A percentile compares a stretch with the other conserved stretches of the same genome.
These are phyloP conservation scores for Anthrax anthrax DNA, from an alignment of 2,888 invertebrate genomes.

Conservation along the genomic window DNA sequence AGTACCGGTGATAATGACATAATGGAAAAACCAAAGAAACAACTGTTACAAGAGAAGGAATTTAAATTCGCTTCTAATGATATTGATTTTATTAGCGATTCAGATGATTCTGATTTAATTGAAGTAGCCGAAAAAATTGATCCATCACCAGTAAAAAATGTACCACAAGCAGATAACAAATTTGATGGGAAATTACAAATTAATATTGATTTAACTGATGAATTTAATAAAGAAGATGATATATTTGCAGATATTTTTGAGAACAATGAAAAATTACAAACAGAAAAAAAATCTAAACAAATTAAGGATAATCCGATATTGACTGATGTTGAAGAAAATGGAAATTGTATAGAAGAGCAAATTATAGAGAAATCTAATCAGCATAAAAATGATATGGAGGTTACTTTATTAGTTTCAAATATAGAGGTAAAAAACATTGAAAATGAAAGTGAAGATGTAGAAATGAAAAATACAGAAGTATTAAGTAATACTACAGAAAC, in stretches of 20 bases:
- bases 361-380: background rate
- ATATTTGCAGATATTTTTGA: constrained; percentile 59
- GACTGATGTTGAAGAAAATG: background rate
- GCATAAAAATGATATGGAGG: no score
- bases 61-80: no score
- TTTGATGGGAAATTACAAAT: constrained; percentile 29
- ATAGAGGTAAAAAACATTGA: background rate
- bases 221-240: constrained; percentile 39
- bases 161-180: constrained; percentile 1
- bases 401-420: background rate
- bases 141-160: background rate
- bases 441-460: background rate
- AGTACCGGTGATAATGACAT: no score
- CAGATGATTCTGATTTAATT: constrained; percentile 24
- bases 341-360: background rate
- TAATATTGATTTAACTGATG: constrained; percentile 36
- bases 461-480: background rate
- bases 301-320: no score
- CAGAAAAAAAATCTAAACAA: no score
- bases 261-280: background rate
- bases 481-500: background rate
- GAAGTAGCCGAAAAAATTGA: constrained; percentile 14
- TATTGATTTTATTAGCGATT: constrained; percentile 10
- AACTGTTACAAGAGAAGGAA: constrained; percentile 1
- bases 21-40: background rate